phyloP scores from a whole-genome alignment of 2,888 invertebrate species.

The Encarsia formosa region DNA sequence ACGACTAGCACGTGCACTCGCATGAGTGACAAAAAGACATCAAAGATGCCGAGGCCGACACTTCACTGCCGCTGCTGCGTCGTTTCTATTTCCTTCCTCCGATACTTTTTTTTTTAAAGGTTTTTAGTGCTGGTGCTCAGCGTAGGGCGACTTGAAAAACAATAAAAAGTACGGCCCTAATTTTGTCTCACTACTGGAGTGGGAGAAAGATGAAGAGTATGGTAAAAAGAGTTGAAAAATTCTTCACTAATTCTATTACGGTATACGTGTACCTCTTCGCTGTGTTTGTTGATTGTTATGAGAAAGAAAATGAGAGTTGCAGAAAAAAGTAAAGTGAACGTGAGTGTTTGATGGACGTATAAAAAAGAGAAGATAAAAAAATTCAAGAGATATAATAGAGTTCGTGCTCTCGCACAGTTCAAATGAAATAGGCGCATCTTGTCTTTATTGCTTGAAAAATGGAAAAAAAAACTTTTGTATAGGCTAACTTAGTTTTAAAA shows the following conservation, averaged over 20 bases:
- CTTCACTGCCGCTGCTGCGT: too few species aligned
- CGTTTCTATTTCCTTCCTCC: slow-evolving; percentile 17
- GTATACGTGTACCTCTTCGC: neutral
- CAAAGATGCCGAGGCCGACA: slow-evolving; percentile 6
- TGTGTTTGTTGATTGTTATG: neutral
- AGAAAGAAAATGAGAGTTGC: too few species aligned
- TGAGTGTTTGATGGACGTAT: too few species aligned
- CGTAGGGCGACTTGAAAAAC: slow-evolving; percentile 12
- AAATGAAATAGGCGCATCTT: too few species aligned
- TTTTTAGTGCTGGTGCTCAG: neutral
- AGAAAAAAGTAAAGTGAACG: too few species aligned
- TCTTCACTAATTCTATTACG: neutral
- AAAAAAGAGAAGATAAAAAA: too few species aligned
- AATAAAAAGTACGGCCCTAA: slow-evolving; percentile 24
- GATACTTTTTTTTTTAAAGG: slow-evolving; percentile 7
- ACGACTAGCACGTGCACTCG: neutral
- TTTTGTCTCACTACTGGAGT: slow-evolving; percentile 14
- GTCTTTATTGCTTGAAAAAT: too few species aligned
- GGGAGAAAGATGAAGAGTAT: slow-evolving; percentile 1
- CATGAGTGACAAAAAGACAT: slow-evolving; percentile 17
- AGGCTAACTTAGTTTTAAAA: too few species aligned
- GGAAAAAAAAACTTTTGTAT: too few species aligned
- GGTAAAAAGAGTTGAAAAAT: too few species aligned
- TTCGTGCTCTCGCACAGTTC: too few species aligned
- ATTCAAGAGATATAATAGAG: too few species aligned